These are phyloP conservation scores for Formica selysi DNA, from an alignment of 1,140 invertebrate genomes.

Conservation along the genomic window DNA sequence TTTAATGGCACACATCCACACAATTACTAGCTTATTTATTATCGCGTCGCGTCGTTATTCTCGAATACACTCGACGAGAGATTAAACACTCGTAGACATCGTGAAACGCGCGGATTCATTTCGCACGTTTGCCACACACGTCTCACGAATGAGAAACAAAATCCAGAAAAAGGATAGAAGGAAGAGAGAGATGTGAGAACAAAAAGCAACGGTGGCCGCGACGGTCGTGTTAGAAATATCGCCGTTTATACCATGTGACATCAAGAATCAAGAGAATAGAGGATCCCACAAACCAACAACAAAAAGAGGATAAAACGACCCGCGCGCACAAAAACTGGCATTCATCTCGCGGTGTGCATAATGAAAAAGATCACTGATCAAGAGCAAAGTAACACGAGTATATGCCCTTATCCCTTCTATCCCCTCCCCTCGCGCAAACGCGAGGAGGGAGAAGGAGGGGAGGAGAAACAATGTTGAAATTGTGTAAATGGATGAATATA, in stretches of 20 bases:
- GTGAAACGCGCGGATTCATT: conserved; percentile 11
- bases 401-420: not conserved
- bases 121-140: not conserved
- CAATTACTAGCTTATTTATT: conserved; percentile 24
- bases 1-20: conserved; percentile 27
- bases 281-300: conserved; percentile 63
- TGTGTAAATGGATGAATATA: conserved; percentile 83
- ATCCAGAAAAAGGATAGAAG: conserved; percentile 58
- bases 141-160: conserved; percentile 44
- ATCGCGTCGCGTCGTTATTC: conserved; percentile 1
- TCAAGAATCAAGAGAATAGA: conserved; percentile 38
- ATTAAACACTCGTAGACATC: conserved; percentile 27
- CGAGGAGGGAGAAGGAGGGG: conserved; percentile 58
- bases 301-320: conserved; percentile 56
- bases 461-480: conserved; percentile 79
- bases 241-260: conserved; percentile 49
- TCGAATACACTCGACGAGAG: conserved; percentile 12
- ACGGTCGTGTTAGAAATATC: conserved; percentile 47
- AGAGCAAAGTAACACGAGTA: conserved; percentile 56
- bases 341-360: conserved; percentile 65
- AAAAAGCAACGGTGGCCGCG: conserved; percentile 48
- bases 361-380: conserved; percentile 45
- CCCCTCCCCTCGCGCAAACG: conserved; percentile 5
- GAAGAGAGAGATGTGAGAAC: conserved; percentile 57
- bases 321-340: conserved; percentile 63